Evolutionary conservation across 92 coral and sea anemone species (phyloP).

Genomic region (Diadumene lineata): DNA sequence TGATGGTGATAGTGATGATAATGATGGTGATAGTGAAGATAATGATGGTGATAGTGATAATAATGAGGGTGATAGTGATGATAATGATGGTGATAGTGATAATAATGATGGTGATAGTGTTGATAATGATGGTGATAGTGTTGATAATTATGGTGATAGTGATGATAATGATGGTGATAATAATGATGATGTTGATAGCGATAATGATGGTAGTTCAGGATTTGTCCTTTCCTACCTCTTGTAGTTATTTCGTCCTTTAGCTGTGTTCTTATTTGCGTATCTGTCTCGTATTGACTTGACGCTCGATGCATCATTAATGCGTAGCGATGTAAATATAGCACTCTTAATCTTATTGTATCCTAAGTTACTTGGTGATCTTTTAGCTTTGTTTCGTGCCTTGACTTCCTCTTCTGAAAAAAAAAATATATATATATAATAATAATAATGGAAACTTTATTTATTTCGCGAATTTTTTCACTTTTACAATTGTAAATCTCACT

Average conservation of each 20-base stretch:
- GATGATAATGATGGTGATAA: background rate
- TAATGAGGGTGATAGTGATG: background rate
- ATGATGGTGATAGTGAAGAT: background rate
- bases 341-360: constrained; percentile 86
- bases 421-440: background rate
- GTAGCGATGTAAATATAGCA: constrained; percentile 81
- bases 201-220: background rate
- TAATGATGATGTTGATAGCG: background rate
- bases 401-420: constrained; percentile 70
- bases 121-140: background rate
- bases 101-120: background rate
- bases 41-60: background rate
- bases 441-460: too few species aligned
- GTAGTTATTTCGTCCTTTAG: constrained; percentile 40
- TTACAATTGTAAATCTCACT: too few species aligned
- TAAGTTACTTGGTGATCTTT: constrained; percentile 81
- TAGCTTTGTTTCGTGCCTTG: constrained; percentile 60
- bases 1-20: background rate
- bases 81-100: background rate
- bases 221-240: constrained; percentile 18
- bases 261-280: constrained; percentile 57
- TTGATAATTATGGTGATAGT: background rate
- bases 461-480: too few species aligned
- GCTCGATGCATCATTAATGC: constrained; percentile 85
- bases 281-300: constrained; percentile 90